These are phyloP conservation scores for Hippopotamus amphibius DNA, from an alignment of 2,113 vertebrate species.

Conservation along the genomic window DNA sequence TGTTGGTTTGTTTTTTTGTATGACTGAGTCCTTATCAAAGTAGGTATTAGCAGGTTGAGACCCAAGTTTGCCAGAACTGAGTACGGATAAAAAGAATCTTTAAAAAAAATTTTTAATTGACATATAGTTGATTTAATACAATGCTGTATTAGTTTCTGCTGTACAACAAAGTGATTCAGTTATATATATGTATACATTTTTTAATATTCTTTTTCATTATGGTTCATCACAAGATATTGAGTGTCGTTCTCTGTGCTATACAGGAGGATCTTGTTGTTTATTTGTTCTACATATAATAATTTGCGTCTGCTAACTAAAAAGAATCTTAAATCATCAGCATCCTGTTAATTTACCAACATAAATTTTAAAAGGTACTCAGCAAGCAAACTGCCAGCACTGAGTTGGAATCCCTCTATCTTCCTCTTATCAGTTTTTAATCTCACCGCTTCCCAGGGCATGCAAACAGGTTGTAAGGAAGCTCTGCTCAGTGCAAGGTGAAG, in stretches of 20 bases:
- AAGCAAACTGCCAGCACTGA: background rate
- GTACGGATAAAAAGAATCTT: background rate
- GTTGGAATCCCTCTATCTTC: background rate
- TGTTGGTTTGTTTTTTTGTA: background rate
- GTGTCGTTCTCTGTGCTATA: background rate
- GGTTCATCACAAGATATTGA: background rate
- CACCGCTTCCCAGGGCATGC: background rate
- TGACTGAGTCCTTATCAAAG: background rate
- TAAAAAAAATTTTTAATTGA: too few species aligned
- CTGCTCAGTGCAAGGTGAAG: background rate
- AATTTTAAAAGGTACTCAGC: background rate
- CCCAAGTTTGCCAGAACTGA: background rate
- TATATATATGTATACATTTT: background rate
- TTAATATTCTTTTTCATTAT: background rate
- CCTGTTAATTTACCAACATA: background rate
- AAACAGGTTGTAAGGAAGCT: background rate
- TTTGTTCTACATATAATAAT: background rate
- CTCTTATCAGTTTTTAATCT: background rate
- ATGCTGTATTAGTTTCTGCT: background rate
- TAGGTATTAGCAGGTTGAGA: background rate
- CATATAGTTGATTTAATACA: background rate
- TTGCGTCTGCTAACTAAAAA: background rate
- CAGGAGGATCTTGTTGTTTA: background rate
- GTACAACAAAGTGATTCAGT: background rate
- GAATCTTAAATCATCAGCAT: background rate